phyloP scores from a whole-genome alignment of 2,797 vertebrate species.

The Anguilla marmorata region DNA sequence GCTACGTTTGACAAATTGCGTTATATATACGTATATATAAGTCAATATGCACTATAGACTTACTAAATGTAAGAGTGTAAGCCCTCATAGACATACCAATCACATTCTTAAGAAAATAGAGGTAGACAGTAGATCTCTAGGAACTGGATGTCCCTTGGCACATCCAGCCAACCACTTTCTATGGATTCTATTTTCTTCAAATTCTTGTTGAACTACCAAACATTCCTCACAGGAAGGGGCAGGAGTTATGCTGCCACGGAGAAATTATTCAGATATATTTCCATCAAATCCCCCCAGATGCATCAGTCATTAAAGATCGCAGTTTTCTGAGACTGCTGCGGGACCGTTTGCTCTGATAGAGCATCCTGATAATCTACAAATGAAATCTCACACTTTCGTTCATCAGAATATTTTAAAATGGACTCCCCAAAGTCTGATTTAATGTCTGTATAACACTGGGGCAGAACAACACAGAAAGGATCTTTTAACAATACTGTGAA shows the following conservation, averaged over 20 bases:
- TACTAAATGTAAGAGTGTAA: too few relatives aligned
- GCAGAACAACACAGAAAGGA: background rate
- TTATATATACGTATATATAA: too few relatives aligned
- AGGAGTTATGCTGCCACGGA: background rate
- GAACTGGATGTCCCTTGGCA: too few relatives aligned
- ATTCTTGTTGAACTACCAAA: too few relatives aligned
- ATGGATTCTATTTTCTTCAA: too few relatives aligned
- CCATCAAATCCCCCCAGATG: background rate
- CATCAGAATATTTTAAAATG: background rate
- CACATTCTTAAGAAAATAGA: too few relatives aligned
- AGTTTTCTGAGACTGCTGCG: background rate
- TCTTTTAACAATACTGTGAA: background rate
- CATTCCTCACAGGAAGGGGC: too few relatives aligned
- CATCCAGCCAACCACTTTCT: too few relatives aligned
- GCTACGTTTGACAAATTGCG: too few relatives aligned
- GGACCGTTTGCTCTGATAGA: background rate
- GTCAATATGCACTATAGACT: too few relatives aligned
- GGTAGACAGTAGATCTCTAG: too few relatives aligned
- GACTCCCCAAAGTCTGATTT: background rate
- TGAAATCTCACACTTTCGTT: background rate
- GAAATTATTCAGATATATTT: background rate
- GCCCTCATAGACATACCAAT: too few relatives aligned
- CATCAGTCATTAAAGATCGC: background rate
- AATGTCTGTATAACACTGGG: background rate
- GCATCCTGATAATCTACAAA: conserved; percentile 2